Evolutionary conservation across 1,140 invertebrate species (phyloP), one percentile per base, ranked within the genome.

Genomic region (Ceratina japonica): DNA sequence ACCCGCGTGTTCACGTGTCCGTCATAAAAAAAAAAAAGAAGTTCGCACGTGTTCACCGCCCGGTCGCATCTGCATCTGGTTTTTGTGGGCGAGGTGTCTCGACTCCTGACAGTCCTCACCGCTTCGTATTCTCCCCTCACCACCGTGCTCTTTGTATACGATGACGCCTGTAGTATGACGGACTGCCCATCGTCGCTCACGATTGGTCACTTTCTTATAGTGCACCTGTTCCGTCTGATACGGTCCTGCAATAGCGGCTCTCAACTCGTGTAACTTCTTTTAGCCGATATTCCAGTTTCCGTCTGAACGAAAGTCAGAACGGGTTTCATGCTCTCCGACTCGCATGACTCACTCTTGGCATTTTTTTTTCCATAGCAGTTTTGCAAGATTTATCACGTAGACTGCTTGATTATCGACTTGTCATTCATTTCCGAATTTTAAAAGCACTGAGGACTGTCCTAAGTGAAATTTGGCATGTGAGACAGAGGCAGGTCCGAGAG

Each of bases 11-110:
- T 71, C 52, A 59, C 72, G 65, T 51, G 76, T 59, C 22, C 59
- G 73, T 73, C 52, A 80, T 18, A 78, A 85, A 88, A 90, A 88
- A 86, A 83, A 62, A 78, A 85, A 88, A 90, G 87, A 86, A 83
- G 62, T 68, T 76, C 79, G 83, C 91, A 90, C 89, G 89, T 90
- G 89, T 87, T 84, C 81, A 65, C 81, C 70, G 81, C 79, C 70
- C 80, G 68, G 74, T 75, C 82, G 86, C 89, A 88, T 90, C 86
- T 90, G 87, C 86, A 82, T 86, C 76, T 71, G 71, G 66, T 90
- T 90, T 91, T 88, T 89, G 82, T 87, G 83, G 63, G 78, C 81
- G 82, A 87, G 84, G 75, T 82, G 77, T 80, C 69, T 70, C 80
- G 78, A 81, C 77, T 80, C 69, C 65, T 81, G 78, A 83, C 77